Evolutionary conservation across 2,888 invertebrate genomes (phyloP).

Genomic region (Drosophila anomalata): DNA sequence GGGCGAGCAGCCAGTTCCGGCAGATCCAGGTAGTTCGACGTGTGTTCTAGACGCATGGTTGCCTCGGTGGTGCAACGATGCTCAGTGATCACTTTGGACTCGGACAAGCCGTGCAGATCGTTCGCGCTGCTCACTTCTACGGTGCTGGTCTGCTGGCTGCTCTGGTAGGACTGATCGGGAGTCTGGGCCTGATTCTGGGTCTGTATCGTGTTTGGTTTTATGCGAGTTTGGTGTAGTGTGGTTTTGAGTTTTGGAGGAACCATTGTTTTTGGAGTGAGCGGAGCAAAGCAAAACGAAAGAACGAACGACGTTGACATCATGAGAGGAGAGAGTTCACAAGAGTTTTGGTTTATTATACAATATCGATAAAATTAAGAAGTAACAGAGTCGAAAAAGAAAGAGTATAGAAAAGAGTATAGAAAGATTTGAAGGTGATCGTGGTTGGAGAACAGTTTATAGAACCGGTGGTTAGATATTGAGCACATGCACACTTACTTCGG

Average conservation of each 20-base stretch:
- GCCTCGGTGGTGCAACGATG: constrained; percentile 84
- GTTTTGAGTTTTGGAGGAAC: constrained; percentile 32
- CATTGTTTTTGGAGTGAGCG: constrained; percentile 36
- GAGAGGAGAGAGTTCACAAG: constrained; percentile 81
- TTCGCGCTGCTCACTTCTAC: constrained; percentile 78
- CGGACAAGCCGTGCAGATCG: constrained; percentile 83
- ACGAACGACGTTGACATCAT: constrained; percentile 78
- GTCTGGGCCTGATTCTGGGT: constrained; percentile 50
- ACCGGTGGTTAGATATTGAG: constrained; percentile 67
- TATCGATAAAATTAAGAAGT: constrained; percentile 38
- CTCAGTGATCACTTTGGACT: constrained; percentile 84
- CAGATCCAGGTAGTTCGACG: constrained; percentile 81
- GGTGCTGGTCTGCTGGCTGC: constrained; percentile 58
- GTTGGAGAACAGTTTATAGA: constrained; percentile 33
- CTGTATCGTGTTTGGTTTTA: constrained; percentile 18
- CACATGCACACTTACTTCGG: constrained; percentile 83
- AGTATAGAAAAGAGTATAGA: constrained; percentile 41
- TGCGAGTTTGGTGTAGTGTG: constrained; percentile 12
- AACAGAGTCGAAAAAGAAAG: constrained; percentile 43
- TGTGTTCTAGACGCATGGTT: constrained; percentile 84
- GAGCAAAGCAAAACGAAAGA: constrained; percentile 72
- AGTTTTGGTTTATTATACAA: constrained; percentile 69
- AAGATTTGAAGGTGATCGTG: constrained; percentile 48
- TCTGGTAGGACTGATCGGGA: constrained; percentile 74
- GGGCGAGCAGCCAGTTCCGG: constrained; percentile 75